A percentile compares a stretch with the other conserved stretches of the same genome.
phyloP scores from a whole-genome alignment of 2,797 vertebrate genomes.

The Naso thynnoides region DNA sequence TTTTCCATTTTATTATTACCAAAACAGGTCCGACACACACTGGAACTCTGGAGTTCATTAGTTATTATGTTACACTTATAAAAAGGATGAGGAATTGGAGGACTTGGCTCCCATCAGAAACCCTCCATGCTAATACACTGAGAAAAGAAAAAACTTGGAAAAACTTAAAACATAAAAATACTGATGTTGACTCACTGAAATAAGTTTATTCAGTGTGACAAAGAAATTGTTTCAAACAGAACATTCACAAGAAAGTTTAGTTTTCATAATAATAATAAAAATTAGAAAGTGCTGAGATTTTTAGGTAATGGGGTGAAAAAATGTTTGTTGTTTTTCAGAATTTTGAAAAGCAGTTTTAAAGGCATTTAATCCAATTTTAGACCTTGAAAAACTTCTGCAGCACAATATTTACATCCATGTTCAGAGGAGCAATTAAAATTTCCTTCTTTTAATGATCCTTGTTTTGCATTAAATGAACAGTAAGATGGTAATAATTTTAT shows the following conservation, averaged over 20 bases:
- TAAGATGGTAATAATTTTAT: conserved; percentile 49
- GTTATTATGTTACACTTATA: conserved; percentile 28
- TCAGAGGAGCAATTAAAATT: conserved; percentile 29
- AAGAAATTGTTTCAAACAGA: too few species aligned
- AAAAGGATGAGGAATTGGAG: background rate
- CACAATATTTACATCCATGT: background rate
- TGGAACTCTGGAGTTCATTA: conserved; percentile 31
- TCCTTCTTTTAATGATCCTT: conserved; percentile 51
- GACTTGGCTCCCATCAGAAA: conserved; percentile 9
- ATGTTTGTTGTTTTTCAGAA: too few species aligned
- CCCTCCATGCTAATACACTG: background rate
- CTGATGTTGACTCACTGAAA: too few species aligned
- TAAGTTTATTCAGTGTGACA: too few species aligned
- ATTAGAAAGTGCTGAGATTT: too few species aligned
- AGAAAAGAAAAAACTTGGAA: too few species aligned
- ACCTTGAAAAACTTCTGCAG: conserved; percentile 5
- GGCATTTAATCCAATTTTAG: background rate
- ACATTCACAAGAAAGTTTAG: too few species aligned
- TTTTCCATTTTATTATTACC: conserved; percentile 73
- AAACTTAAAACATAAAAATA: too few species aligned
- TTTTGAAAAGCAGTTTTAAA: too few species aligned
- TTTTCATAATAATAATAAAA: too few species aligned
- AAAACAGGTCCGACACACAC: conserved; percentile 26
- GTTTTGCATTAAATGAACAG: conserved; percentile 47
- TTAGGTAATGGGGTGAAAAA: too few species aligned